Conservation (phyloP, 2,113 vertebrate species). For the Xyliphius kryptos region DNA sequence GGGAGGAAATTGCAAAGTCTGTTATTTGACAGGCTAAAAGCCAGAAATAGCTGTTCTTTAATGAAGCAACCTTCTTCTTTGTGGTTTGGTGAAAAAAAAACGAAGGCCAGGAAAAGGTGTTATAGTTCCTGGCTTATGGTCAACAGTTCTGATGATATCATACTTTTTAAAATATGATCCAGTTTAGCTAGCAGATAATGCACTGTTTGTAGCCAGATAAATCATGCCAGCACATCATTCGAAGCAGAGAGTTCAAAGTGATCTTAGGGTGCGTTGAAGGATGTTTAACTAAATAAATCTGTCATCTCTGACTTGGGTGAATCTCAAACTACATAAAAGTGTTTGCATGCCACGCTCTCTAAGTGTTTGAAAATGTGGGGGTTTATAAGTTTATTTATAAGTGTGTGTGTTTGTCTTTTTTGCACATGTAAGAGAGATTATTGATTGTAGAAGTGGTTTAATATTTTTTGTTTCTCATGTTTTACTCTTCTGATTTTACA, state of each 20-base stretch:
- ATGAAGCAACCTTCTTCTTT: too few relatives aligned
- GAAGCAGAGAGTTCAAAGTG: conserved; percentile 66
- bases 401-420: too few relatives aligned
- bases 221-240: conserved; percentile 59
- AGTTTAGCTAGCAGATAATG: conserved; percentile 63
- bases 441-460: too few relatives aligned
- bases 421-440: conserved; percentile 1
- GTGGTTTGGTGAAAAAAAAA: too few relatives aligned
- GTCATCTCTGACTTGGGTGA: conserved; percentile 66
- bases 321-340: conserved; percentile 66
- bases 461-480: too few relatives aligned
- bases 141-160: conserved; percentile 66
- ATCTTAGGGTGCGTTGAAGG: conserved; percentile 70
- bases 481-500: too few relatives aligned
- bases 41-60: too few relatives aligned
- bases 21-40: too few relatives aligned
- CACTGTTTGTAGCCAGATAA: conserved; percentile 64
- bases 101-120: conserved; percentile 51
- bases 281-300: conserved; percentile 67
- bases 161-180: conserved; percentile 57
- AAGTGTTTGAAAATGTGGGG: conserved; percentile 25
- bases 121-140: conserved; percentile 56
- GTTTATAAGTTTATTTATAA: conserved; percentile 22
- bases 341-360: conserved; percentile 45
- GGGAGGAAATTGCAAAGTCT: too few relatives aligned